These are phyloP conservation scores for Crematogaster levior DNA, from an alignment of 2,888 invertebrate genomes.

Conservation along the genomic window DNA sequence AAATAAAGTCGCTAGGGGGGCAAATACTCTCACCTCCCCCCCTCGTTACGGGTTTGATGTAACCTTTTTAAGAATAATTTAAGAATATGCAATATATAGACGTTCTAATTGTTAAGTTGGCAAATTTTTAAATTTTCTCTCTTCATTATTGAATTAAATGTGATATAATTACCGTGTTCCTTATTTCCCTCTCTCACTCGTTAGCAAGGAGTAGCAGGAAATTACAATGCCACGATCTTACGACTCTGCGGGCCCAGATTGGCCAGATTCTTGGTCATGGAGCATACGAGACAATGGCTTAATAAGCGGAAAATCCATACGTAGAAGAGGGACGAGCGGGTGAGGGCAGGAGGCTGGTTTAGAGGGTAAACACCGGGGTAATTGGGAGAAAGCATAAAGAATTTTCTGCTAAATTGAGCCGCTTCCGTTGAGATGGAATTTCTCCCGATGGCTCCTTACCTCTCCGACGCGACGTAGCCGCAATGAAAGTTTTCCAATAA, in stretches of 20 bases:
- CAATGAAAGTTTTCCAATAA: constrained; percentile 81
- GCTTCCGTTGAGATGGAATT: constrained; percentile 78
- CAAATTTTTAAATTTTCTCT: background rate
- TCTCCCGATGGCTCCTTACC: constrained; percentile 51
- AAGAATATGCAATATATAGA: background rate
- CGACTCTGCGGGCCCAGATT: constrained; percentile 31
- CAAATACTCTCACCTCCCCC: too few species aligned
- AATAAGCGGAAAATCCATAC: constrained; percentile 60
- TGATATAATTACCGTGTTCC: background rate
- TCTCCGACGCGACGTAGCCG: constrained; percentile 53
- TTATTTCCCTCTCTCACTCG: background rate
- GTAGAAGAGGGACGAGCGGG: constrained; percentile 17
- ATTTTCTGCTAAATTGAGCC: constrained; percentile 83
- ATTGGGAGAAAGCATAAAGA: constrained; percentile 78
- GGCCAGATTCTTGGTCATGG: constrained; percentile 36
- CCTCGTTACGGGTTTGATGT: too few species aligned
- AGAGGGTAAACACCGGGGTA: constrained; percentile 75
- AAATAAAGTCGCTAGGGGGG: too few species aligned
- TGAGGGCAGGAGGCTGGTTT: constrained; percentile 57
- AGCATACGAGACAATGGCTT: constrained; percentile 48
- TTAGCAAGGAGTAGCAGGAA: background rate
- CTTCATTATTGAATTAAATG: background rate
- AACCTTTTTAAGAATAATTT: background rate
- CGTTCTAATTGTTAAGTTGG: background rate
- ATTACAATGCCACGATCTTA: constrained; percentile 22